Evolutionary conservation across 2,797 vertebrate species (phyloP).

Genomic region (Pangasius djambal): DNA sequence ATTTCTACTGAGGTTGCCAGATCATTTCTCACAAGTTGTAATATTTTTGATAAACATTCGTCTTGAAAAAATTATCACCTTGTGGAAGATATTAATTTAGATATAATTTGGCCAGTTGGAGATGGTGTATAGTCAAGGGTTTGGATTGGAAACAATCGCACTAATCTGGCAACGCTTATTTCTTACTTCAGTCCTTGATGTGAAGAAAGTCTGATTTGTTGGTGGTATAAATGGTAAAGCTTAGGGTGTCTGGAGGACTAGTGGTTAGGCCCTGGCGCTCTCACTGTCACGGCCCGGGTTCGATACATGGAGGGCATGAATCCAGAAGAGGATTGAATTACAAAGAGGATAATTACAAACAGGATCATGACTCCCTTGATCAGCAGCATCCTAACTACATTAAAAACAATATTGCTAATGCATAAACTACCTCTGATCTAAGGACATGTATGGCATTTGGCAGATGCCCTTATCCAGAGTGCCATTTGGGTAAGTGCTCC

Average conservation of each 20-base stretch:
- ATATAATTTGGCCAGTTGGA: background rate
- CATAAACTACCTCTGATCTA: background rate
- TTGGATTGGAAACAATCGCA: background rate
- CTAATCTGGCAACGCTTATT: background rate
- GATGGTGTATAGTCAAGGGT: background rate
- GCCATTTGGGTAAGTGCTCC: background rate
- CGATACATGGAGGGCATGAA: background rate
- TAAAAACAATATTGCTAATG: background rate
- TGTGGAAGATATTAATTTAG: background rate
- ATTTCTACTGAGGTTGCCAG: background rate
- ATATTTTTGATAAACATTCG: background rate
- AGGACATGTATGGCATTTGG: background rate
- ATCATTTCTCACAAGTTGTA: background rate
- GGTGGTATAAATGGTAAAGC: background rate
- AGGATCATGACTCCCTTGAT: background rate
- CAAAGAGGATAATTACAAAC: background rate
- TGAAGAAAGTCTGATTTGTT: conserved; percentile 3
- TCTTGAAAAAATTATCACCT: background rate
- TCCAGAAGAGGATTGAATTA: background rate
- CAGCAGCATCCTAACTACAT: background rate
- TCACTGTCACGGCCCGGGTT: too few relatives aligned
- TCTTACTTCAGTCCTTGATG: background rate
- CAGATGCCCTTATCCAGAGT: background rate
- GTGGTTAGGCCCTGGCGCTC: too few relatives aligned
- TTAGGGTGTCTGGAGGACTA: too few relatives aligned